A percentile compares a stretch with the other conserved stretches of the same genome.
phyloP scores from a whole-genome alignment of 2,797 vertebrate genomes.

The Clamator glandarius region DNA sequence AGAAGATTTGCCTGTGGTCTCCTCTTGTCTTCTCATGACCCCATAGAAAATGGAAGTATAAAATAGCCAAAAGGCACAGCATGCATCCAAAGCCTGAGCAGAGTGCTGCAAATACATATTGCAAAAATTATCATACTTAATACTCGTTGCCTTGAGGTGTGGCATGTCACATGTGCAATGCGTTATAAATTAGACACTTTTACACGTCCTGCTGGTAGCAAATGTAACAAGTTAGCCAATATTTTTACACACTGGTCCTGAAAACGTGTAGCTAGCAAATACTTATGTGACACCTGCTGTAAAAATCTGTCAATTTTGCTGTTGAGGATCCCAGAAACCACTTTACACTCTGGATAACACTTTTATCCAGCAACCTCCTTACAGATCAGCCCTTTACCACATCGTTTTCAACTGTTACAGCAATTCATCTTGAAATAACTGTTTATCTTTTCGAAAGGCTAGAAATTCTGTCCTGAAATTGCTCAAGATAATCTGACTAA shows the following conservation, averaged over 20 bases:
- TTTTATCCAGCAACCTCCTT: background rate
- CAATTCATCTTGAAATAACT: conserved; percentile 32
- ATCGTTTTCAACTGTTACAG: conserved; percentile 29
- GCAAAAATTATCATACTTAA: background rate
- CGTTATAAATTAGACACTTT: background rate
- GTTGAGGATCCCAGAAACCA: background rate
- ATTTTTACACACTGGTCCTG: background rate
- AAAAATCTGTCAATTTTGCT: background rate
- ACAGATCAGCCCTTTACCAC: background rate
- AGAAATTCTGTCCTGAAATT: conserved; percentile 24
- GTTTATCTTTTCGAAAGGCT: background rate
- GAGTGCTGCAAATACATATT: background rate
- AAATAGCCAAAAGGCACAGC: background rate
- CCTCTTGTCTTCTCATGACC: background rate
- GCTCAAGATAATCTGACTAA: background rate
- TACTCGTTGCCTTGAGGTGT: background rate
- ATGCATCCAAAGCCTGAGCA: background rate
- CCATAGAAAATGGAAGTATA: background rate
- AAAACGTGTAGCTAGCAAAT: background rate
- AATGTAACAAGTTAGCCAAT: background rate
- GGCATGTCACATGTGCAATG: background rate
- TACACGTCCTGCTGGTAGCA: background rate
- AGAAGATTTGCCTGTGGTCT: background rate
- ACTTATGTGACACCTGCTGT: background rate
- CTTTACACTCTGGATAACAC: background rate